phyloP scores from a whole-genome alignment of 2,797 vertebrate genomes.

The Hemitrygon akajei region DNA sequence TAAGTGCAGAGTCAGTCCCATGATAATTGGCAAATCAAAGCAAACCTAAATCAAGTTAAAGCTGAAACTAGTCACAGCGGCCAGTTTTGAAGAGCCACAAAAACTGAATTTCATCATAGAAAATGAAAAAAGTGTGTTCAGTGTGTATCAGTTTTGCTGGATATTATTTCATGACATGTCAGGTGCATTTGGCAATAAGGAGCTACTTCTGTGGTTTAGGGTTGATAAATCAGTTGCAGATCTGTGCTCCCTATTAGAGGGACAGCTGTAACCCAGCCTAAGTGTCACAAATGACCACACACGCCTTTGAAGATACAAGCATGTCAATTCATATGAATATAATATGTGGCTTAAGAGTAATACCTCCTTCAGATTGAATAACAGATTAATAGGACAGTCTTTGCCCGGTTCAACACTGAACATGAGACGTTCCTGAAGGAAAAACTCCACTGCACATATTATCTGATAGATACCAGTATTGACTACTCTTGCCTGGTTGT shows the following conservation, averaged over 20 bases:
- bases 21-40: neutral
- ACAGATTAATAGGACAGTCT: no score
- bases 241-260: neutral
- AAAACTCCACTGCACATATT: neutral
- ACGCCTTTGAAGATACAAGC: neutral
- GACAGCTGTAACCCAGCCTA: neutral
- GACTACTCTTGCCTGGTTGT: neutral
- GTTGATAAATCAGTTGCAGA: neutral
- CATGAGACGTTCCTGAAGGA: neutral
- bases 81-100: neutral
- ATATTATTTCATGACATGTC: neutral
- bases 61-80: neutral
- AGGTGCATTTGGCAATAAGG: neutral
- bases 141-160: neutral
- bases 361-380: neutral
- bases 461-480: neutral
- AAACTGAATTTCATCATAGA: neutral
- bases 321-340: neutral
- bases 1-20: neutral
- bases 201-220: neutral
- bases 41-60: no score
- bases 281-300: neutral
- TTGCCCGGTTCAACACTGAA: neutral
- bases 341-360: neutral
- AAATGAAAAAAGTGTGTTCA: neutral